Base-by-base conservation (phyloP, 2,888 invertebrate species). In the Bellardia pandia region DNA sequence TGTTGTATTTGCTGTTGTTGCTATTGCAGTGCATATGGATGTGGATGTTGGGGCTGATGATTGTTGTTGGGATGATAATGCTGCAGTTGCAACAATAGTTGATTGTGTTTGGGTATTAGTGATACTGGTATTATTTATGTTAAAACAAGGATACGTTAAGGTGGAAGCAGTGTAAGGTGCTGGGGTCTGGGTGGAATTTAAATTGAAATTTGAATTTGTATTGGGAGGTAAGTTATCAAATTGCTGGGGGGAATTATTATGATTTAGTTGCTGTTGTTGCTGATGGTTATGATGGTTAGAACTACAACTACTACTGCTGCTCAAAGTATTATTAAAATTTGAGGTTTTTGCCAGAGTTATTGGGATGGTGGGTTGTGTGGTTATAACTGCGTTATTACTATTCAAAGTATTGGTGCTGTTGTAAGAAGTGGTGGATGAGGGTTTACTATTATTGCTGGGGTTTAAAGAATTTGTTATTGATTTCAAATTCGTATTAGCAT, bases 401-500 rank as follows among this genome's bases (percentile, higher is more conserved):
- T 45, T 11, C 45, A 45, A n/a, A 13, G 13, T n/a, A 42, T 45
- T 1, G 37, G 4, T 45, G 45, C 53, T 64, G 88, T 85, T 75
- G n/a, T 33, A 72, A 72, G 74, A 11, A 42, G n/a, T 69, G 30
- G 58, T 37, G 37, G 69, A 56, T 62, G 81, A 14, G 33, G 72
- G 30, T 9, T 9, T 69, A 45, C 14, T 76, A 51, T 56, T 45
- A 60, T 64, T 77, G 74, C 40, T 82, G 81, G 48, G 64, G 62
- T 51, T 78, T 80, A 88, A 88, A 69, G 83, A 81, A 87, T 88
- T 89, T 86, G 77, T 78, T 80, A 88, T 89, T 76, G 85, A 76
- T 88, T 90, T 90, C 83, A 89, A 78, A 83, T 86, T 89, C 66
- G 76, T 89, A 89, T 90, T 91, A 88, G 89, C 89, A 91, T 91